Evolutionary conservation across 2,888 invertebrate species (phyloP), one percentile per base, ranked within the genome.

Genomic region (Leptothorax acervorum): DNA sequence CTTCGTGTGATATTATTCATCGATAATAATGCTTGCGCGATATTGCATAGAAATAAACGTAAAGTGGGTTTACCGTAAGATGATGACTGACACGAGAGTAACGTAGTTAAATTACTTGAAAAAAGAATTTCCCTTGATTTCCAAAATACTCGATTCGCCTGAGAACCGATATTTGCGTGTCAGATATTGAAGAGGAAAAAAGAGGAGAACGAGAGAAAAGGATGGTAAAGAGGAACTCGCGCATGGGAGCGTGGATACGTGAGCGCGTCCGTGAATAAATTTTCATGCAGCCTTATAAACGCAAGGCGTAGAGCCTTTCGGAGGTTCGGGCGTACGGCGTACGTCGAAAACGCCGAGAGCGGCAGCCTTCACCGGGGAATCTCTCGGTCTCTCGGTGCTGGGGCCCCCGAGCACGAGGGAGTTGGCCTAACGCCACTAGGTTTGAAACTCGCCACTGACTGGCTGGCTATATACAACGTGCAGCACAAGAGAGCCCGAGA

Each of bases 381-480:
- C 78, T 79, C 81, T 35, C 75, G 84, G 85, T 70, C 79, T 78
- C 66, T 66, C 66, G 65, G 18, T 66, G 84, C 73, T 84, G 82
- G 88, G 90, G 88, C 88, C 89, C 89, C 87, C 68, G 86, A 87
- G 76, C 79, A 87, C 83, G 89, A 89, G 85, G 90, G 88, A 89
- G 83, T 68, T 87, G 55, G 86, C 85, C 84, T 84, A 90, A 88
- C 89, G 90, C 89, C 88, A 88, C 88, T 86, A 91, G 90, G 90
- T 91, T 90, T 88, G 88, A 91, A 92, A 91, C 91, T 90, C 92
- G 90, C 91, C 91, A 90, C 92, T 92, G 93, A 89, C 91, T 89
- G 89, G 76, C 87, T 87, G 84, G 65, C 81, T 87, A 51, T 83
- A 90, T 83, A 85, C 87, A 88, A 39, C 84, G 39, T 31, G 89